Evolutionary conservation across 2,888 invertebrate genomes (phyloP).

Genomic region (Ectemnius cavifrons): DNA sequence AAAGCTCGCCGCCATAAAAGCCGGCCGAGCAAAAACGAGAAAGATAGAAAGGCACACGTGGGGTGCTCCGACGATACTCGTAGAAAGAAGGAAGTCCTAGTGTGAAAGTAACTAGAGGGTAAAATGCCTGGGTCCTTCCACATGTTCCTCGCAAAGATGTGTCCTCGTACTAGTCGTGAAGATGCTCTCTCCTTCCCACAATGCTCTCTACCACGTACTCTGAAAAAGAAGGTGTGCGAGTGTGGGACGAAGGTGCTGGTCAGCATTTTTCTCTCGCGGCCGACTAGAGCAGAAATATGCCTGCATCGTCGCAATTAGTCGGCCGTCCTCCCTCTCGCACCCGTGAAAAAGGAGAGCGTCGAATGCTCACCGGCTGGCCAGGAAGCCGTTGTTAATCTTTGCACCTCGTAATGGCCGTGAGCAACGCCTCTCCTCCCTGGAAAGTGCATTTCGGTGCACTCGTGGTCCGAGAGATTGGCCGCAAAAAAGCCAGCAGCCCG

Average conservation of each 20-base stretch:
- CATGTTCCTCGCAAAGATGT: constrained; percentile 46
- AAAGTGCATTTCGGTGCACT: constrained; percentile 50
- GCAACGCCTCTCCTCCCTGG: constrained; percentile 53
- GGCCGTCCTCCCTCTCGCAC: constrained; percentile 28
- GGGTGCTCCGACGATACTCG: too few relatives aligned
- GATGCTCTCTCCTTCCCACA: constrained; percentile 31
- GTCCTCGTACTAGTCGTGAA: constrained; percentile 36
- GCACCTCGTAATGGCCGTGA: constrained; percentile 56
- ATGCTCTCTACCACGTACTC: constrained; percentile 33
- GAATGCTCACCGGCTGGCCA: constrained; percentile 52
- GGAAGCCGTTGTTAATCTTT: constrained; percentile 61
- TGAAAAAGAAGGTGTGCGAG: neutral
- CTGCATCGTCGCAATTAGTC: constrained; percentile 65
- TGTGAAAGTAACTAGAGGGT: neutral
- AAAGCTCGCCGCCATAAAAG: constrained; percentile 49
- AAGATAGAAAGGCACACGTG: neutral
- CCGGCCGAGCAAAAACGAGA: constrained; percentile 11
- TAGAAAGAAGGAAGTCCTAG: too few relatives aligned
- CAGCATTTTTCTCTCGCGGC: constrained; percentile 56
- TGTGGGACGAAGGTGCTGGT: constrained; percentile 12
- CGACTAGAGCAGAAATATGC: constrained; percentile 55
- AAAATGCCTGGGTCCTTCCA: constrained; percentile 27
- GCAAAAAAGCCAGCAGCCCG: constrained; percentile 28
- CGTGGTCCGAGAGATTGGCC: neutral
- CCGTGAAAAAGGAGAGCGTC: constrained; percentile 54